Conservation (phyloP, 2,797 vertebrate species). For the Tolypeutes matacus region DNA sequence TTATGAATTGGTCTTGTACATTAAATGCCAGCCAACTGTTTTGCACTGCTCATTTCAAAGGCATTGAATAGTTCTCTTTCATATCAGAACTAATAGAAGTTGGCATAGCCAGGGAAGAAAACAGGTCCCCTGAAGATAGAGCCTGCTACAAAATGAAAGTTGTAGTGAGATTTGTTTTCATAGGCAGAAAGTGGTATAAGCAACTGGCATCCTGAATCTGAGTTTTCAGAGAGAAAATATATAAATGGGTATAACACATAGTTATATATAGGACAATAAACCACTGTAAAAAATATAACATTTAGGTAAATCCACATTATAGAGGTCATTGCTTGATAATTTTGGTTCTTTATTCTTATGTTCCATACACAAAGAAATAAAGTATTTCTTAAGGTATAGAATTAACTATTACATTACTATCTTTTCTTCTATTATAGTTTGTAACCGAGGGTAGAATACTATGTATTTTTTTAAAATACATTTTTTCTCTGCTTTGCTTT, state of each 20-base stretch:
- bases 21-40: background rate
- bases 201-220: background rate
- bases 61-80: slow-evolving; percentile 59
- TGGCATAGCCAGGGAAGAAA: slow-evolving; percentile 30
- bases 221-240: slow-evolving; percentile 14
- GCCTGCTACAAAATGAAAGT: slow-evolving; percentile 25
- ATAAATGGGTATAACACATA: background rate
- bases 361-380: background rate
- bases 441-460: background rate
- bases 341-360: background rate
- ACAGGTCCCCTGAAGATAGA: slow-evolving; percentile 5
- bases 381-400: background rate
- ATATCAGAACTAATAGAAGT: slow-evolving; percentile 60
- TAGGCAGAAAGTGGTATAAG: slow-evolving; percentile 55
- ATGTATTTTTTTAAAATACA: background rate
- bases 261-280: background rate
- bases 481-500: background rate
- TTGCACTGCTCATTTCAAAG: slow-evolving; percentile 39
- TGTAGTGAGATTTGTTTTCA: slow-evolving; percentile 57
- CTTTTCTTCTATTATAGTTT: background rate
- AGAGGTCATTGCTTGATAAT: background rate
- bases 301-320: background rate
- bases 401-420: background rate
- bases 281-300: background rate
- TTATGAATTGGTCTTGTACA: slow-evolving; percentile 53